Evolutionary conservation across 1,140 invertebrate species (phyloP), one percentile per base, ranked within the genome.

Genomic region (Drosophila sp.): DNA sequence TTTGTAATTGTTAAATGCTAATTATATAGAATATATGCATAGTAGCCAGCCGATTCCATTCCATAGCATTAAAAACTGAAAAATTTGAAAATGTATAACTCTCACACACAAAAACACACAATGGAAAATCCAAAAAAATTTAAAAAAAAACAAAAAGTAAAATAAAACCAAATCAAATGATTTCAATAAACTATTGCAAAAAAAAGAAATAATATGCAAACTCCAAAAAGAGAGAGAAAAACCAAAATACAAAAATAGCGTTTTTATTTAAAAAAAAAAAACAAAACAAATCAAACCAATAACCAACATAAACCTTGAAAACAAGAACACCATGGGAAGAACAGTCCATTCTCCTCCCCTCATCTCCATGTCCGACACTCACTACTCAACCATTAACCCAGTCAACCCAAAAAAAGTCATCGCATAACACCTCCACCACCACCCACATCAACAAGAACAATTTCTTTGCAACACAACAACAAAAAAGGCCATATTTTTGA

Each of bases 221-320:
- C 44, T 50, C 44, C 44, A 50, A 50, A 50, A 50, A 27, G 44
- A 50, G 44, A 50, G 44, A 50, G 44, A 82, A 69, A 76, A 76
- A 76, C 79, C 71, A 82, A 86, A 86, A 83, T 75, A 79, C 70
- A 81, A 79, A 87, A 61, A 65, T 83, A 87, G 83, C 83, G 83
- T 86, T 86, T 86, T 86, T 86, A 86, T 86, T 86, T 87, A 70
- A 77, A 73, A 56, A 44, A 79, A 17, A 60, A 74, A 58, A 71
- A 68, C 50, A 61, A 50, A 55, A 47, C 10, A 66, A 6, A 27
- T n/a, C 58, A 35, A 60, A 74, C 27, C 32, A 54, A 38, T 10
- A 1, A 38, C 10, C 10, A 1, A 38, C 10, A 8, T 10, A 38
- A 38, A 11, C 35, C 8, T 40, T 27, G 10, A 71, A 11, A 60